Evolutionary conservation across 2,113 vertebrate species (phyloP).

Genomic region (Steatornis caripensis): DNA sequence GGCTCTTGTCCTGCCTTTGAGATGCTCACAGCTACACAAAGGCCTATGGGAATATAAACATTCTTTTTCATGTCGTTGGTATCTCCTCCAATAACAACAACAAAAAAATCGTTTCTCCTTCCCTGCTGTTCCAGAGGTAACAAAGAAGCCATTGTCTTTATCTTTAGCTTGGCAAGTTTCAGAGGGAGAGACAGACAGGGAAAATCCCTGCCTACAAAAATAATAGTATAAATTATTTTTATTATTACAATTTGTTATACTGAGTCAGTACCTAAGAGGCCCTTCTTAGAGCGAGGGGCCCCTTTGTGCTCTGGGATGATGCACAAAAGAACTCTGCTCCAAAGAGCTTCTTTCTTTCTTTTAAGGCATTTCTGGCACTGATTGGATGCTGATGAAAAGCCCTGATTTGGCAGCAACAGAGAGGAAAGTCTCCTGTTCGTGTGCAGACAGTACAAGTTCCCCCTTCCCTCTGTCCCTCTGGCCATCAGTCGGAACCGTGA

Average conservation of each 20-base stretch:
- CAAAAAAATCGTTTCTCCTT: neutral
- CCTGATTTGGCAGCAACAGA: neutral
- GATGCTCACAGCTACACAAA: neutral
- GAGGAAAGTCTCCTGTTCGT: neutral
- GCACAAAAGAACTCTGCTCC: neutral
- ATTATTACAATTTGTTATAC: neutral
- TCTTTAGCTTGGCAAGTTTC: neutral
- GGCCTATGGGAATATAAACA: neutral
- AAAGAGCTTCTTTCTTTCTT: conserved; percentile 25
- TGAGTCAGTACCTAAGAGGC: neutral
- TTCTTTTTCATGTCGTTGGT: neutral
- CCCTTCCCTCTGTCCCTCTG: neutral
- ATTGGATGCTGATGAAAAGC: conserved; percentile 41
- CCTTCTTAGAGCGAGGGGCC: neutral
- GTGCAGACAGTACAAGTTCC: neutral
- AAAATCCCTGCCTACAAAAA: conserved; percentile 2
- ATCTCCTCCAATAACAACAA: neutral
- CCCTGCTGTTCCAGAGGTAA: neutral
- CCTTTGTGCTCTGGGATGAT: neutral
- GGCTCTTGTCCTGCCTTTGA: neutral
- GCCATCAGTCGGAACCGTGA: neutral
- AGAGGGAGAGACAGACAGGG: neutral
- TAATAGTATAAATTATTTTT: neutral
- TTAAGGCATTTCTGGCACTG: neutral
- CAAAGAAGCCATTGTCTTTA: neutral